Base-by-base conservation (phyloP, 2,888 invertebrate genomes). In the Troides aeacus region DNA sequence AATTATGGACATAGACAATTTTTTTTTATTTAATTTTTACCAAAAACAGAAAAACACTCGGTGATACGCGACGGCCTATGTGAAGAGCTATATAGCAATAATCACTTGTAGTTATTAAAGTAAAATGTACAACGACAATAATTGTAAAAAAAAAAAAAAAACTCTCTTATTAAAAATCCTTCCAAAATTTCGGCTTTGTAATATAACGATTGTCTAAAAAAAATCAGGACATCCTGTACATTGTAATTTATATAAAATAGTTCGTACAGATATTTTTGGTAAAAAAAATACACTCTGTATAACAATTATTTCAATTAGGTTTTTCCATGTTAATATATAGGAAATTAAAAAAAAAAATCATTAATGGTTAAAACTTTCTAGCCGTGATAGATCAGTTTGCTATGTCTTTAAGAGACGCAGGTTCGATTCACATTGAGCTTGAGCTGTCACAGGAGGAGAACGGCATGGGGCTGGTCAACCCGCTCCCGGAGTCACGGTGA, bases 101-200 rank as follows among this genome's bases (percentile, higher is more conserved):
- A 64, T 53, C 21, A 53, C 10, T 46, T 2, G 53, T 46, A 59
- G 65, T 58, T 64, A 50, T 21, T 15, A 23, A 57, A 30, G 64
- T 42, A 57, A 30, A 64, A 68, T 23, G 58, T 68, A 68, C 64
- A 64, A 60, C 59, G 64, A 68, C 68, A 68, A 68, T 68, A 68
- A 68, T 23, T 23, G 2, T 23, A 3, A 24, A 59, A 24, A 24
- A 21, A 21, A 21, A 21, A 21, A 21, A 59, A 46, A 46, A 42
- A 23, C 15, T 24, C 30, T 12, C 2, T n/a, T 17, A 7, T 62
- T 46, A 17, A n/a, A 15, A 23, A 21, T 10, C 21, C 23, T 46
- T 62, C 46, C 24, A 46, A 46, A n/a, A 46, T 46, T 61, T 62
- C 42, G 62, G 21, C 42, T 61, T n/a, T 12, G 46, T 46, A 46